phyloP scores from a whole-genome alignment of 1,140 invertebrate species.

The Danaus melanippus region DNA sequence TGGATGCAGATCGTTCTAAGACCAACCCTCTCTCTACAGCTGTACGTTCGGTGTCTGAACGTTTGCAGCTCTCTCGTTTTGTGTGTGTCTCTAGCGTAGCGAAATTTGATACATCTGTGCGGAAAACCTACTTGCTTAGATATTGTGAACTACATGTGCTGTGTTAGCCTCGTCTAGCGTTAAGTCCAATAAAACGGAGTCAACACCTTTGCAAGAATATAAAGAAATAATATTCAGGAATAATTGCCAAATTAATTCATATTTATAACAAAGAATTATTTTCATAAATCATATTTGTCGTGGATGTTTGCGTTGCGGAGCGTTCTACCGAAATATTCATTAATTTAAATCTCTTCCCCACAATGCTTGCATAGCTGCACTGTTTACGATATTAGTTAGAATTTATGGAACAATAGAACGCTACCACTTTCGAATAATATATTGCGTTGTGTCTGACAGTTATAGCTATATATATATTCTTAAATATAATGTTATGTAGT shows the following conservation, averaged over 20 bases:
- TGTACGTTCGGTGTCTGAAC: conserved; percentile 15
- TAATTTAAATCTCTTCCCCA: conserved; percentile 18
- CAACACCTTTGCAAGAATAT: too few species aligned
- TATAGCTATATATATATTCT: conserved; percentile 17
- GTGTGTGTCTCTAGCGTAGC: conserved; percentile 42
- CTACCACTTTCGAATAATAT: conserved; percentile 14
- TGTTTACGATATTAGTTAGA: conserved; percentile 27
- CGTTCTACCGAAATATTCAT: conserved; percentile 12
- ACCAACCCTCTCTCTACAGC: conserved; percentile 2
- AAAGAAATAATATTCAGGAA: too few species aligned
- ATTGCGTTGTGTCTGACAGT: conserved; percentile 18
- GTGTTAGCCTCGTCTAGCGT: conserved; percentile 14
- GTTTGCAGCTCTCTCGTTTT: conserved; percentile 26
- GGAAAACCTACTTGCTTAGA: conserved; percentile 57
- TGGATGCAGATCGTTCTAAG: neutral
- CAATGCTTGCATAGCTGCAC: conserved; percentile 7
- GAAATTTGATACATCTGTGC: conserved; percentile 52
- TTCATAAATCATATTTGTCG: too few species aligned
- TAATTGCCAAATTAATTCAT: too few species aligned
- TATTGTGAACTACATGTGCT: conserved; percentile 25
- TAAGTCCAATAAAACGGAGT: neutral
- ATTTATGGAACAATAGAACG: conserved; percentile 24
- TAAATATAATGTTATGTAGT: conserved; percentile 5
- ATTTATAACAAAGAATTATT: too few species aligned
- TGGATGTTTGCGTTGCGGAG: too few species aligned